Evolutionary conservation across 2,888 invertebrate species (phyloP).

Genomic region (Troilus luridus): DNA sequence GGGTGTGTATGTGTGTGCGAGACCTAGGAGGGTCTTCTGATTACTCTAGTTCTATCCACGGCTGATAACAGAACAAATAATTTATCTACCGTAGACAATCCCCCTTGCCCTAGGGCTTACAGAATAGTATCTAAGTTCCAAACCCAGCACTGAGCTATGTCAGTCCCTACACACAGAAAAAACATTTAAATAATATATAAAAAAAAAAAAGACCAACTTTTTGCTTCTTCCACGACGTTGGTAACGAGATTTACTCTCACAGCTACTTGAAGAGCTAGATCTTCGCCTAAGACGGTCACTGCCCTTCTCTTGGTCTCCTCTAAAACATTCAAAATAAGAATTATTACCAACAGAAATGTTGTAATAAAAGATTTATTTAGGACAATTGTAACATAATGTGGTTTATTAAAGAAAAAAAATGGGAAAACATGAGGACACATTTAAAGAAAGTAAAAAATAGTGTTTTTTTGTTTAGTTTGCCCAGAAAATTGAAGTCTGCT

Average conservation of each 20-base stretch:
- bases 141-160: too few species aligned
- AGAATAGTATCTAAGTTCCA: too few species aligned
- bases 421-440: background rate
- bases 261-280: constrained; percentile 45
- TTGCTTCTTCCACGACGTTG: constrained; percentile 42
- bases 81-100: too few species aligned
- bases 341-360: background rate
- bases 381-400: background rate
- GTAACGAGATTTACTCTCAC: constrained; percentile 49
- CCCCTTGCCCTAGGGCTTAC: too few species aligned
- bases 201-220: background rate
- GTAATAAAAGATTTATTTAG: background rate
- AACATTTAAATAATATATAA: background rate
- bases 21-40: too few species aligned
- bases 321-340: background rate
- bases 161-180: background rate
- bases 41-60: too few species aligned
- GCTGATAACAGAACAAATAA: too few species aligned
- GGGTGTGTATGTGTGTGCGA: too few species aligned
- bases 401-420: background rate
- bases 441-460: background rate
- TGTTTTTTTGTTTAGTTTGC: background rate
- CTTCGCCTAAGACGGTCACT: constrained; percentile 36
- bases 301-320: constrained; percentile 2
- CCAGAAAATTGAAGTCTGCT: background rate